phyloP scores from a whole-genome alignment of 2,113 vertebrate genomes.

The Neodontobutis hainanensis region DNA sequence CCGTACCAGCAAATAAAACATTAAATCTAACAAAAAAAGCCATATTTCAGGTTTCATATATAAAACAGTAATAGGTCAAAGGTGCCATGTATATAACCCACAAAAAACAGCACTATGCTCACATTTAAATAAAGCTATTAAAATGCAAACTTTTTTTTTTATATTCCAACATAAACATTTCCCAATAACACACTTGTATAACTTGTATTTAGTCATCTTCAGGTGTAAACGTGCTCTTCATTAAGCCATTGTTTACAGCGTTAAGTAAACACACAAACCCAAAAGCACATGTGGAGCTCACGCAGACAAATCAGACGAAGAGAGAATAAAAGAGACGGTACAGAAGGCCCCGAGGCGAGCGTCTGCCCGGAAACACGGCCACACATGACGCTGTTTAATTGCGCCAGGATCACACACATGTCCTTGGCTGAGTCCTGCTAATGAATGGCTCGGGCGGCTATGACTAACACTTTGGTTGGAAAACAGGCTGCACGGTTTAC shows the following conservation, averaged over 20 bases:
- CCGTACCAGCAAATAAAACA: too few species aligned
- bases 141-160: too few species aligned
- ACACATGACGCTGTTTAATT: conserved; percentile 64
- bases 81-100: too few species aligned
- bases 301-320: conserved; percentile 21
- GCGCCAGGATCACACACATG: conserved; percentile 51
- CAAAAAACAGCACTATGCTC: too few species aligned
- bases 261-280: conserved; percentile 51
- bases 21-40: too few species aligned
- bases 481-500: conserved; percentile 32
- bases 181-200: too few species aligned
- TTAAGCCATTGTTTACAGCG: conserved; percentile 7
- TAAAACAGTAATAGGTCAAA: too few species aligned
- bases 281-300: conserved; percentile 55
- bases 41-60: too few species aligned
- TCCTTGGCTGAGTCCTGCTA: conserved; percentile 48
- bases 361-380: conserved; percentile 71
- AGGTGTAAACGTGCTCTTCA: conserved; percentile 21
- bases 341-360: conserved; percentile 58
- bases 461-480: conserved; percentile 48
- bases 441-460: conserved; percentile 40
- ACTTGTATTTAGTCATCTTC: conserved; percentile 14
- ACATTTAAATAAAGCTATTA: too few species aligned
- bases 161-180: not conserved
- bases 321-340: conserved; percentile 31